phyloP scores from a whole-genome alignment of 2,113 vertebrate genomes.

The Crocuta crocuta region DNA sequence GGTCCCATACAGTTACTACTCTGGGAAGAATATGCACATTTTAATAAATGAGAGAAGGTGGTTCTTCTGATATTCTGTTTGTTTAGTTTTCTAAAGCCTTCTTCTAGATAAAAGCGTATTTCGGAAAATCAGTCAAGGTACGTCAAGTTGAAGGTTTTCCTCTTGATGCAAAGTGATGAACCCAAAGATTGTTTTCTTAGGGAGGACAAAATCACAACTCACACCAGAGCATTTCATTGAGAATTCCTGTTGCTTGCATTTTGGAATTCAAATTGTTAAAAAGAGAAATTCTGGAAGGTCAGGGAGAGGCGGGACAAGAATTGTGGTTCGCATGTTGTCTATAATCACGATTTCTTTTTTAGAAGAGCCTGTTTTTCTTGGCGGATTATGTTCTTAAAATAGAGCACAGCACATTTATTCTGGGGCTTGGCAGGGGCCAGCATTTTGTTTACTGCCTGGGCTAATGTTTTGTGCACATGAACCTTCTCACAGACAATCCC shows the following conservation, averaged over 20 bases:
- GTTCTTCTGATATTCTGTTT: background rate
- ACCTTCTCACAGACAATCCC: background rate
- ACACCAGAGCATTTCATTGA: background rate
- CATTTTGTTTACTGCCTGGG: background rate
- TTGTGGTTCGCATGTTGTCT: background rate
- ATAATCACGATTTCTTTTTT: conserved; percentile 54
- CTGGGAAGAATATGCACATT: background rate
- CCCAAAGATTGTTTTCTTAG: background rate
- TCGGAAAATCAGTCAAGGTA: background rate
- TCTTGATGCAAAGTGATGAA: background rate
- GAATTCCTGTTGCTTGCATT: background rate
- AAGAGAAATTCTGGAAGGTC: conserved; percentile 38
- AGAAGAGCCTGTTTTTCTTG: conserved; percentile 41
- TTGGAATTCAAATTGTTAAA: conserved; percentile 6
- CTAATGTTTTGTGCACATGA: background rate
- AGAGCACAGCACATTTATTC: background rate
- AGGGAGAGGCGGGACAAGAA: background rate
- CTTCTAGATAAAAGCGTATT: background rate
- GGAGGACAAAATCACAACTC: background rate
- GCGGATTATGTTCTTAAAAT: conserved; percentile 57
- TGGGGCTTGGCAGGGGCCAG: background rate
- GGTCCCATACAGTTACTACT: background rate
- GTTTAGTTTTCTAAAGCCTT: conserved; percentile 25
- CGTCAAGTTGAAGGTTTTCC: background rate
- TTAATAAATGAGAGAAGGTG: background rate